Evolutionary conservation across 2,888 invertebrate genomes (phyloP), one percentile per base, ranked within the genome.

Genomic region (Eucriotettix oculatus): DNA sequence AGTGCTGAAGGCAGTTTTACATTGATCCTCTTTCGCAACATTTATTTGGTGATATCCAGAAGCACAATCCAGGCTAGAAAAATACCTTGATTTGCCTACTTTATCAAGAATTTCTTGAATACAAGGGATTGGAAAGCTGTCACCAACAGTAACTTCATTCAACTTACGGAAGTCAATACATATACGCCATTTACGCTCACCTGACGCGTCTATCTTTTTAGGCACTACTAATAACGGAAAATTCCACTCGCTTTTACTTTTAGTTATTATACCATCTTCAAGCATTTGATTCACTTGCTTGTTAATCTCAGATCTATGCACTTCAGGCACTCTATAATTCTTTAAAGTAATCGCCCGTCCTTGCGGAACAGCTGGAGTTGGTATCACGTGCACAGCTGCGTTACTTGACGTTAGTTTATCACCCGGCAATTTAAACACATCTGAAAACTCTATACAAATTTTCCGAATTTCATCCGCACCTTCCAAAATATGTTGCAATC

Each of bases 41-140:
- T 66, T 66, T 10, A 71, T 66, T 62, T 71, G 71, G 56, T 68
- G 67, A 56, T 69, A 72, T 0, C 71, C 71, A 43, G 67, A 48
- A 63, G 69, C 68, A 10, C 70, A 58, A 59, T 71, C 69, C 7
- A 70, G n/a, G 56, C 66, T 67, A 0, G 67, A 65, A 59, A 71
- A 71, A 54, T 68, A 70, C 41, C 66, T 59, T 43, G 66, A 66
- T 57, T 64, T 64, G 2, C 70, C 70, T 42, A 70, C 58, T 60
- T 61, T 29, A 29, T 29, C 29, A 5, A 29, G 7, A 5, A 29
- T 29, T 5, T 29, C 29, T 7, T 29, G 29, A 29, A 29, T 29
- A 7, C 7, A 5, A 29, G 29, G 29, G 2, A 29, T 5, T 29
- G 29, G 29, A 29, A 5, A 29, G 7, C 7, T 29, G 7, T 29